phyloP scores from a whole-genome alignment of 92 coral and sea anemone genomes.

The Heteractis magnifica region DNA sequence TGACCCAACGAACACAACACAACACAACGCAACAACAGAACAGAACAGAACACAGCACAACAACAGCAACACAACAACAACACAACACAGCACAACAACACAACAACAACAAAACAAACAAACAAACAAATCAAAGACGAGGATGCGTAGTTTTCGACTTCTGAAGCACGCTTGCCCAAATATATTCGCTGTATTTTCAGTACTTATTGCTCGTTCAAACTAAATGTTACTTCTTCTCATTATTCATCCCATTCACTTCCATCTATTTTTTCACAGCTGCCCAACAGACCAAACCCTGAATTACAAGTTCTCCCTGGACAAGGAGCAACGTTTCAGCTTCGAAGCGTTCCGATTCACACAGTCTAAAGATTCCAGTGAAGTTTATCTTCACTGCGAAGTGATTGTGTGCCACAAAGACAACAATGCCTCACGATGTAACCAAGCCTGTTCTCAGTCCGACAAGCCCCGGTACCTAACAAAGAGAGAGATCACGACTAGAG shows the following conservation, averaged over 20 bases:
- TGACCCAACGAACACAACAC: too few relatives aligned
- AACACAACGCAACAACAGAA: too few relatives aligned
- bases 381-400: slow-evolving; percentile 66
- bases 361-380: slow-evolving; percentile 34
- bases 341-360: slow-evolving; percentile 47
- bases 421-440: slow-evolving; percentile 55
- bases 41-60: too few relatives aligned
- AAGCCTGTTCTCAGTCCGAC: slow-evolving; percentile 38
- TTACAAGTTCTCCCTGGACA: slow-evolving; percentile 51
- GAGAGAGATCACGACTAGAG: slow-evolving; percentile 43
- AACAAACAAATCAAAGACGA: too few relatives aligned
- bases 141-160: too few relatives aligned
- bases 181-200: too few relatives aligned
- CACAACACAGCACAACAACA: too few relatives aligned
- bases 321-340: slow-evolving; percentile 61
- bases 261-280: slow-evolving; percentile 37
- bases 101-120: too few relatives aligned
- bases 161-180: neutral
- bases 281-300: slow-evolving; percentile 47
- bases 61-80: too few relatives aligned
- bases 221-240: neutral
- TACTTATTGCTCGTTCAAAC: too few relatives aligned
- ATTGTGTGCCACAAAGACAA: slow-evolving; percentile 46
- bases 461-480: slow-evolving; percentile 38
- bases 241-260: slow-evolving; percentile 2